Base-by-base conservation (phyloP, 2,797 vertebrate species). In the Neosilurus hyrtlii region DNA sequence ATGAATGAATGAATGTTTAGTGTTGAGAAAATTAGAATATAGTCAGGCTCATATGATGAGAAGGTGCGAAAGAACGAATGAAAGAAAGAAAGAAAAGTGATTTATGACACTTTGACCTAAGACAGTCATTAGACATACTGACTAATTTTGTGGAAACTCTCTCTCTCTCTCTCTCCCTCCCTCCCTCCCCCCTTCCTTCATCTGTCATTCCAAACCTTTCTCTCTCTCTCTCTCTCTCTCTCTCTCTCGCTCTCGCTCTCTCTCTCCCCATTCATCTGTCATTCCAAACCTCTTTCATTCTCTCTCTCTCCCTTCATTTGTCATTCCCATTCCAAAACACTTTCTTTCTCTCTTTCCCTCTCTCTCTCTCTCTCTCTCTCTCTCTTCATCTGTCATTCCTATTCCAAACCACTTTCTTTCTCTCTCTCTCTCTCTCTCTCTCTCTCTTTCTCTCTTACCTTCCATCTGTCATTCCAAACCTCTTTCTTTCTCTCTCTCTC, bases 361-460 rank as follows among this genome's bases (percentile, higher is more conserved):
- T 43, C 37, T 43, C 37, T 43, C 37, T 43, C 37, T 43, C 37
- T 43, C 37, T 43, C 37, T 43, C 37, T 59, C 24, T 26, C 18
- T 71, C 70, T 30, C 11, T 85, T 30, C 91, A 70, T 16, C 87
- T 86, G 87, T 86, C 90, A 91, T 91, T 92, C 90, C 91, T 2
- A 35, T 12, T 9, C 11, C 30, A 91, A 90, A 89, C 85, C 37
- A 83, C 79, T 71, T 67, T 83, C 61, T 81, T 30, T 6, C 2
- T 6, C 2, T 6, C 2, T 6, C 2, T 6, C 2, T 6, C 2
- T 6, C 2, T 6, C 2, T 6, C 2, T 6, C 2, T 6, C 2
- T 6, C 2, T 6, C 2, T 6, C 2, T 6, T 3, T 6, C 2
- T 6, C 2, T 6, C 2, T 6, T 3, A 2, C 2, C 37, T 3